A percentile compares a stretch with the other conserved stretches of the same genome.
Conservation (phyloP, 2,888 invertebrate species). For the Stenodema calcarata region DNA sequence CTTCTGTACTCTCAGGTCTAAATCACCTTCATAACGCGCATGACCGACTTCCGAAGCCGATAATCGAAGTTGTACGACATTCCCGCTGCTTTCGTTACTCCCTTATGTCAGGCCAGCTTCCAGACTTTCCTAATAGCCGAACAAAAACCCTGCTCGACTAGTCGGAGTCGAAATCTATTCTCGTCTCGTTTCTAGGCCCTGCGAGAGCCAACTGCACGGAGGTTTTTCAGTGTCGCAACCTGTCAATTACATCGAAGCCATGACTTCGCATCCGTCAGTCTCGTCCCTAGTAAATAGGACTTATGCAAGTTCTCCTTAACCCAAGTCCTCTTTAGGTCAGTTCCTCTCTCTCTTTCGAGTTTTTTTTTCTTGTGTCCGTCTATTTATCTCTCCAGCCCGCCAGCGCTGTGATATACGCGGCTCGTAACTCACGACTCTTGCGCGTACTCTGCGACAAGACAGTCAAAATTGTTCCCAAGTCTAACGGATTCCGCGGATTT, state of each 20-base stretch:
- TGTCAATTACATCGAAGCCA: constrained; percentile 6
- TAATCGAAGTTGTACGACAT: neutral
- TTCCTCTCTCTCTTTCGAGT: neutral
- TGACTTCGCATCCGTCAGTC: neutral
- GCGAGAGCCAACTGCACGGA: neutral
- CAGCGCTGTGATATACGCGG: neutral
- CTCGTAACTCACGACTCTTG: neutral
- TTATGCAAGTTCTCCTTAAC: constrained; percentile 10
- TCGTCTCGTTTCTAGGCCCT: neutral
- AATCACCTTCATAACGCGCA: neutral
- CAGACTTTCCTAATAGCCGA: neutral
- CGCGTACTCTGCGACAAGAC: neutral
- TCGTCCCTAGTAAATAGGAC: neutral
- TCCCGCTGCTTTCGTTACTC: neutral
- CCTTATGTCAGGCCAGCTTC: neutral
- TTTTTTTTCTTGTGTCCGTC: neutral
- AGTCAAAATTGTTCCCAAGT: neutral
- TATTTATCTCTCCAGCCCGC: neutral
- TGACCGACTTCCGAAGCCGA: neutral
- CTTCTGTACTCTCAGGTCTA: neutral
- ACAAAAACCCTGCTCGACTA: neutral
- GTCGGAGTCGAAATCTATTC: neutral
- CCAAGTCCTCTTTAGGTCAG: neutral
- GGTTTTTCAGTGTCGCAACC: neutral
- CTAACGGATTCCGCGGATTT: neutral